Evolutionary conservation across 1,140 invertebrate species (phyloP).

Genomic region (Drosophila albomicans): DNA sequence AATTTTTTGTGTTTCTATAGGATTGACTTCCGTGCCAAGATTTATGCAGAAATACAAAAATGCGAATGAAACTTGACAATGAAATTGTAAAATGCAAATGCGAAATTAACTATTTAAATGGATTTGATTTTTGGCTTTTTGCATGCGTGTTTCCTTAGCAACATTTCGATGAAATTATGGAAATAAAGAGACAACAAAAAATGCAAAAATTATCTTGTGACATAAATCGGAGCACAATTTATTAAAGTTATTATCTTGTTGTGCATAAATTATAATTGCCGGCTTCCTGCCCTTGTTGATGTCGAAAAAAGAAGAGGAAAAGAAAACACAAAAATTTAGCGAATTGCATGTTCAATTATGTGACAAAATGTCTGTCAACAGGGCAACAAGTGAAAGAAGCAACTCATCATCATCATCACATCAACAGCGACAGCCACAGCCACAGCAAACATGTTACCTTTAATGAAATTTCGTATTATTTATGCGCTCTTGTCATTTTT

Average conservation of each 20-base stretch:
- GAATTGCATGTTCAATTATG: conserved; percentile 77
- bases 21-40: conserved; percentile 27
- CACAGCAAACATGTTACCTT: conserved; percentile 60
- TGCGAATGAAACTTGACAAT: conserved; percentile 3
- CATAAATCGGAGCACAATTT: conserved; percentile 36
- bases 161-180: conserved; percentile 13
- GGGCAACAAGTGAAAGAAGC: conserved; percentile 58
- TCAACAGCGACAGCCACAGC: conserved; percentile 25
- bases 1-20: conserved; percentile 6
- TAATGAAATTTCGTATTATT: conserved; percentile 76
- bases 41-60: conserved; percentile 23
- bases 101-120: neutral
- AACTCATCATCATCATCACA: conserved; percentile 47
- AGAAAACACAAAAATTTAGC: conserved; percentile 23
- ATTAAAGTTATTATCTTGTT: conserved; percentile 67
- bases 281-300: conserved; percentile 63
- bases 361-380: conserved; percentile 82
- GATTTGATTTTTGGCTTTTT: conserved; percentile 9
- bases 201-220: conserved; percentile 15
- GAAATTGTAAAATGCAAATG: conserved; percentile 23
- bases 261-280: conserved; percentile 71
- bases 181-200: conserved; percentile 17
- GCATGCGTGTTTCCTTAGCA: neutral
- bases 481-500: conserved; percentile 52
- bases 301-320: conserved; percentile 7